These are phyloP conservation scores for Myotis vivesi DNA, from an alignment of 2,797 vertebrate genomes.

Conservation along the genomic window DNA sequence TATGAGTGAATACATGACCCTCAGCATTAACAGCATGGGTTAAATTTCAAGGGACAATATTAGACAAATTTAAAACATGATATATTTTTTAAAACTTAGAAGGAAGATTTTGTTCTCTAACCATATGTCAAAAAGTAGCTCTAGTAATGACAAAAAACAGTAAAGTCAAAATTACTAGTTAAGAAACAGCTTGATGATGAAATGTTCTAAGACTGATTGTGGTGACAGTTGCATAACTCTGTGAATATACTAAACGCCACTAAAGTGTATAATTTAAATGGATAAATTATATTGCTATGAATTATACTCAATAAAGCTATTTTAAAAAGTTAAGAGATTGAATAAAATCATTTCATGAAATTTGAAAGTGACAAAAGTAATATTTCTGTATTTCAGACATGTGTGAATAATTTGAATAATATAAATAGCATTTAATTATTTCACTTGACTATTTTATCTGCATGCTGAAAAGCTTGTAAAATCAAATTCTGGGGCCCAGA, in stretches of 20 bases:
- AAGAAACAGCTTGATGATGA: neutral
- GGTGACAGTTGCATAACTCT: neutral
- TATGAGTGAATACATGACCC: neutral
- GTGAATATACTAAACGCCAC: neutral
- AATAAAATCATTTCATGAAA: conserved; percentile 40
- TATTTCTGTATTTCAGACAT: conserved; percentile 39
- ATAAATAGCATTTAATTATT: neutral
- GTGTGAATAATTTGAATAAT: neutral
- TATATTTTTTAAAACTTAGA: neutral
- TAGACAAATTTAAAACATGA: neutral
- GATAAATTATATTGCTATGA: neutral
- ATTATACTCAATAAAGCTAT: conserved; percentile 12
- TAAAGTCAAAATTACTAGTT: neutral
- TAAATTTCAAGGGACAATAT: neutral
- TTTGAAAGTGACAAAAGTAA: neutral
- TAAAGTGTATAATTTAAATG: neutral
- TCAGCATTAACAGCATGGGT: neutral
- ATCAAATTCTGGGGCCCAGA: neutral
- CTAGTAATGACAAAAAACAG: neutral
- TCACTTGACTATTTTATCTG: conserved; percentile 3
- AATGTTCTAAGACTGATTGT: neutral
- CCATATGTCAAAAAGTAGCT: neutral
- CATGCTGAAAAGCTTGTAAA: conserved; percentile 25
- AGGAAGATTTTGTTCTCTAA: neutral
- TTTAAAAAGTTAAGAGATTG: neutral